Conservation (phyloP, 2,888 invertebrate species). For the Mongoloraphidia duomilia region DNA sequence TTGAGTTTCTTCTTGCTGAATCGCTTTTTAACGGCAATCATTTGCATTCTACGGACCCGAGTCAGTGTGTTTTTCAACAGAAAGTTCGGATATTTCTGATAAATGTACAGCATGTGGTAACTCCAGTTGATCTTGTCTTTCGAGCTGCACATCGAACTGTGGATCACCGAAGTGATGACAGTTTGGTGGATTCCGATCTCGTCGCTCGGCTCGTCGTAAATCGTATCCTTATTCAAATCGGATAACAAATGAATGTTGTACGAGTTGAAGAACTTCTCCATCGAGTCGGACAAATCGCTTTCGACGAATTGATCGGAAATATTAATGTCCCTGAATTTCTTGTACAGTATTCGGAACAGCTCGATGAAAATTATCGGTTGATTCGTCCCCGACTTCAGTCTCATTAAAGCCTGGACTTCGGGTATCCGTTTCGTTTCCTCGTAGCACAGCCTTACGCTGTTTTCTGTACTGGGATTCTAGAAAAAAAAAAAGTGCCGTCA, state of each 20-base stretch:
- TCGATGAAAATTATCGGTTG: constrained; percentile 20
- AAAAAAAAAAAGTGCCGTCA: no score
- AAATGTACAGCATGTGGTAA: constrained; percentile 53
- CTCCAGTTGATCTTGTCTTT: constrained; percentile 47
- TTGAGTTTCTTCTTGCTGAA: constrained; percentile 18
- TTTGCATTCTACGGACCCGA: constrained; percentile 40
- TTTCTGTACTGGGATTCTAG: constrained; percentile 35
- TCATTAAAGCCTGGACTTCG: constrained; percentile 31
- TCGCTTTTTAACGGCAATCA: constrained; percentile 39
- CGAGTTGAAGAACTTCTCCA: constrained; percentile 1
- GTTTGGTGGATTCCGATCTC: constrained; percentile 36
- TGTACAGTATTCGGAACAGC: constrained; percentile 16
- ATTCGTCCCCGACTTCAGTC: neutral
- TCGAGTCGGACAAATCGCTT: neutral
- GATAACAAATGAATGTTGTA: constrained; percentile 22
- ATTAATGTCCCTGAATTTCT: neutral
- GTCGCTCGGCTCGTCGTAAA: constrained; percentile 26
- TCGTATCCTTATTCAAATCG: constrained; percentile 14
- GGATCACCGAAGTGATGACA: constrained; percentile 42
- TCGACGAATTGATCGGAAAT: neutral
- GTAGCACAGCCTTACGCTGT: constrained; percentile 43
- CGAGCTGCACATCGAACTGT: constrained; percentile 47
- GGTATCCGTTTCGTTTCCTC: constrained; percentile 45
- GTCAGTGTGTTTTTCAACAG: constrained; percentile 43
- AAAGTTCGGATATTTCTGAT: constrained; percentile 55